Evolutionary conservation across 2,797 vertebrate genomes (phyloP).

Genomic region (Tympanoctomys barrerae): DNA sequence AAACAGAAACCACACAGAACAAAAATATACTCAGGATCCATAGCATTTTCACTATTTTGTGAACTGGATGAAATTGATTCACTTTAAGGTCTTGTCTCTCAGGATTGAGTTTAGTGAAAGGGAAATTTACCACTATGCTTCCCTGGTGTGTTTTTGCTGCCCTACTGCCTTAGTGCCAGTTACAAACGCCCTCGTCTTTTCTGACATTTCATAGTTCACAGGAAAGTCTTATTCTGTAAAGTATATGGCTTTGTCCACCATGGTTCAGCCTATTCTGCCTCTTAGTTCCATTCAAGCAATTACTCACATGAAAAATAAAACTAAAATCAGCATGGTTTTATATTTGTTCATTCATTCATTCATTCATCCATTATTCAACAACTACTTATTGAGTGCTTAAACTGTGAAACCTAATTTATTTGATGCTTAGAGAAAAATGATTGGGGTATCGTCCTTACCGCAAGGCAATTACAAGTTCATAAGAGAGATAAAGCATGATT

Average conservation of each 20-base stretch:
- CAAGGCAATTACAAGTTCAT: constrained; percentile 38
- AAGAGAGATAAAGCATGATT: constrained; percentile 29
- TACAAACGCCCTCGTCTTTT: constrained; percentile 24
- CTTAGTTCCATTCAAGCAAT: constrained; percentile 46
- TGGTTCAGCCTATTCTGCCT: constrained; percentile 29
- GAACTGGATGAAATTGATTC: constrained; percentile 41
- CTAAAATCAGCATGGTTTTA: constrained; percentile 45
- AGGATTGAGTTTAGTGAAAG: constrained; percentile 9
- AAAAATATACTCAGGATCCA: background rate
- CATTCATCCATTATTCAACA: constrained; percentile 63
- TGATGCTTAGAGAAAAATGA: constrained; percentile 47
- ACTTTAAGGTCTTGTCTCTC: constrained; percentile 1
- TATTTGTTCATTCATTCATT: constrained; percentile 53
- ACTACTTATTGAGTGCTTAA: constrained; percentile 48
- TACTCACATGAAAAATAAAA: constrained; percentile 64
- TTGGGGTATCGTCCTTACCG: background rate
- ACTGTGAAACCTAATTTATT: constrained; percentile 38
- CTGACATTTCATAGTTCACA: background rate
- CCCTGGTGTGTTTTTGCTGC: background rate
- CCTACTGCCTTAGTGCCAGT: background rate
- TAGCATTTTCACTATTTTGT: background rate
- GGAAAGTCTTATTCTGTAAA: constrained; percentile 1
- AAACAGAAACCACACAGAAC: background rate
- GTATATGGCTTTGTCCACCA: background rate
- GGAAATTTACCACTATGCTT: background rate